Base-by-base conservation (phyloP, 1,140 invertebrate genomes). In the Panagrolaimus sp. region DNA sequence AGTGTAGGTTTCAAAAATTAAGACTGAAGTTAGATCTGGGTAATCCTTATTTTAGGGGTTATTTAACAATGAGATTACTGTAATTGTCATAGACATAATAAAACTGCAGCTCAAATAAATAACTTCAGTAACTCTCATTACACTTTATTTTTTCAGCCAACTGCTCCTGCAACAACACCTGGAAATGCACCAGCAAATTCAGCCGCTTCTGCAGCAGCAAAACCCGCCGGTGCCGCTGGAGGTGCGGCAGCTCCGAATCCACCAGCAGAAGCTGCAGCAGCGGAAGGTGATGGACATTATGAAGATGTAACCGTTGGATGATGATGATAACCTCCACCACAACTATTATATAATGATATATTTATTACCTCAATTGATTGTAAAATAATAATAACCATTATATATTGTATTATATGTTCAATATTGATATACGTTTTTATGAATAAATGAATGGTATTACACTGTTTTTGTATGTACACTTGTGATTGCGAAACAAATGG, bases 231-330 rank as follows among this genome's bases (percentile, higher is more conserved):
- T 38, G 63, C 17, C 43, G 43, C 32, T 26, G 17, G 28, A 43
- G 28, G n/a, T 0, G n/a, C 63, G 1, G 63, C 44, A 45, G 44
- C 32, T 14, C 38, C 38, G 4, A 21, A 17, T 17, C 3, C 63
- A 46, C 43, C n/a, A 63, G 17, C 65, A n/a, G 26, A 17, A 1
- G 44, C n/a, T 55, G 65, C 24, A 47, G 44, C 44, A 15, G 45
- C 45, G 9, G 65, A 67, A 15, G 65, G 26, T 10, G 65, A 67
- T 48, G 65, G 65, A n/a, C 65, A 67, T 14, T 67, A 67, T 43
- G 65, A 67, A 46, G 65, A 67, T 32, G 65, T 67, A n/a, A 67
- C 65, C 10, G 65, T 67, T 28, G 65, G 65, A 45, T 67, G 21
- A 67, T 8, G 17, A 8, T 3, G 24, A 17, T 0, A 48, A 15